Conservation (phyloP, 2,888 invertebrate species). For the Baronia brevicornis region DNA sequence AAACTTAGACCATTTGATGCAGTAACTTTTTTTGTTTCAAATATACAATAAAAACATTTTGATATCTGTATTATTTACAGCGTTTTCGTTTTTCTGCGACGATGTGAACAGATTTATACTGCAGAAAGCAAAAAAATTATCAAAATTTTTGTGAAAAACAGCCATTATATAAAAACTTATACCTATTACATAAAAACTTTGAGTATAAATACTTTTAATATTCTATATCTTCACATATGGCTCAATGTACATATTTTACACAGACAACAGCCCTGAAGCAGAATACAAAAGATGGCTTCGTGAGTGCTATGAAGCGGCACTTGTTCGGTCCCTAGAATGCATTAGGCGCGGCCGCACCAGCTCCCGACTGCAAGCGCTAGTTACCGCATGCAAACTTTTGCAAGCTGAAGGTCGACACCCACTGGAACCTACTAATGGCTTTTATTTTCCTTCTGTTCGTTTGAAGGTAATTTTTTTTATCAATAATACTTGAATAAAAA, state of each 20-base stretch:
- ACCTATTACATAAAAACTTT: too few relatives aligned
- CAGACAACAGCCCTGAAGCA: constrained; percentile 71
- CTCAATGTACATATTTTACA: not conserved
- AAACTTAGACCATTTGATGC: too few relatives aligned
- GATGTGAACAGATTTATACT: too few relatives aligned
- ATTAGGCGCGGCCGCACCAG: constrained; percentile 67
- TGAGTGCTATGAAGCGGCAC: constrained; percentile 81
- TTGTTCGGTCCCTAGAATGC: constrained; percentile 74
- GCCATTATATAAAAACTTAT: too few relatives aligned
- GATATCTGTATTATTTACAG: too few relatives aligned
- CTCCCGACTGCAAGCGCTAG: constrained; percentile 78
- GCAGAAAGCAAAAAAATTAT: too few relatives aligned
- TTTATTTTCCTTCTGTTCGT: constrained; percentile 79
- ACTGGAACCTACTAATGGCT: constrained; percentile 67
- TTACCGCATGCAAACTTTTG: constrained; percentile 83
- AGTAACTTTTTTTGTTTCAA: too few relatives aligned
- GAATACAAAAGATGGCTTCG: constrained; percentile 81
- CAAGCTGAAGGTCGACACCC: constrained; percentile 83
- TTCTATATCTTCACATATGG: constrained; percentile 2
- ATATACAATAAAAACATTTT: too few relatives aligned
- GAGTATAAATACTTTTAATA: too few relatives aligned
- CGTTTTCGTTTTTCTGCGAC: too few relatives aligned
- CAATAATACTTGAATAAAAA: constrained; percentile 1
- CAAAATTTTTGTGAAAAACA: too few relatives aligned
- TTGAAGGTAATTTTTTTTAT: constrained; percentile 68